These are phyloP conservation scores for Podarcis siculus DNA, from an alignment of 2,797 vertebrate genomes.

Conservation along the genomic window DNA sequence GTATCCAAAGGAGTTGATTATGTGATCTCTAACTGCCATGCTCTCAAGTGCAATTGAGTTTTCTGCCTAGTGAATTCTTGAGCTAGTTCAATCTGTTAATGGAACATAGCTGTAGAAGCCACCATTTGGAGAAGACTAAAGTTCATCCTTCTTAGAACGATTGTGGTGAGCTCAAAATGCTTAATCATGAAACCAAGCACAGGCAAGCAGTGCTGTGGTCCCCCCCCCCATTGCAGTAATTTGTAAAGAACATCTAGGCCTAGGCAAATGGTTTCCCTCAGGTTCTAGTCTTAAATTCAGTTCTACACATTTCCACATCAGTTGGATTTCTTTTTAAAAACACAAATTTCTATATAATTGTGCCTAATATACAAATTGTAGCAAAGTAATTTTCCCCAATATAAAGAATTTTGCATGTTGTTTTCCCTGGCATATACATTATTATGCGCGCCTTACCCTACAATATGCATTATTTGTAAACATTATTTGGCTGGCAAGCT, in stretches of 20 bases:
- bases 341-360: too few species aligned
- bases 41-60: background rate
- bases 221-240: accelerated
- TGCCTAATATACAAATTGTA: too few species aligned
- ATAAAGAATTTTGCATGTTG: too few species aligned
- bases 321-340: too few species aligned
- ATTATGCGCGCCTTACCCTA: too few species aligned
- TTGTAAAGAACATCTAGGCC: background rate
- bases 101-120: background rate
- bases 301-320: too few species aligned
- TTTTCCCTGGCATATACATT: too few species aligned
- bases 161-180: background rate
- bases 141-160: background rate
- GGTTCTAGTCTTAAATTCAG: too few species aligned
- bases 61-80: slow-evolving; percentile 39
- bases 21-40: background rate
- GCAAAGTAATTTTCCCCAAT: too few species aligned
- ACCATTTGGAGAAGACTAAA: slow-evolving; percentile 18
- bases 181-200: background rate
- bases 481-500: too few species aligned
- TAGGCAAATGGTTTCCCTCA: too few species aligned
- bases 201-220: background rate
- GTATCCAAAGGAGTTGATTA: background rate
- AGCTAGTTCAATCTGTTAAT: slow-evolving; percentile 23
- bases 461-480: too few species aligned